Base-by-base conservation (phyloP, 2,797 vertebrate species). In the Schizopygopsis pylzovi region DNA sequence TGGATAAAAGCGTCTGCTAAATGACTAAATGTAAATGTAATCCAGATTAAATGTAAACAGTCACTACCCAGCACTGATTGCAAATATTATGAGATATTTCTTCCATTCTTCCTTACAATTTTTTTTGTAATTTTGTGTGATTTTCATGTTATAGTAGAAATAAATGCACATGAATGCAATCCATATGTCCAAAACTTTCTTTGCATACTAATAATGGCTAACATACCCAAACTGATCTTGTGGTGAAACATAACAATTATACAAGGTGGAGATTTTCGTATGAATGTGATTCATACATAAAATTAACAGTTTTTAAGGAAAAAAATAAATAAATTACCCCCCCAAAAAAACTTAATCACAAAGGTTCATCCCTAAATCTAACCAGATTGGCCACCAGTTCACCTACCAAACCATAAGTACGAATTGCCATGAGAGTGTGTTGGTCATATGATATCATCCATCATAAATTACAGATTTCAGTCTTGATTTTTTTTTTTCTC, bases 401-500 rank as follows among this genome's bases (percentile, higher is more conserved):
- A 15, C n/a, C 71, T 18, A 4, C n/a, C 73, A 54, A 77, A 56
- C 20, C 0, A 0, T 56, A 2, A 6, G 15, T 56, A 15, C 1
- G 6, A 15, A 56, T 56, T 56, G 11, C 49, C 49, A 39, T 4
- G 20, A 13, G 20, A 39, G 20, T 77, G 22, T 59, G 79, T 67
- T 52, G 12, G 39, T 79, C 13, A 65, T 52, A 71, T 86, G 84
- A 72, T 67, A 70, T 43, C 20, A 56, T 52, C 20, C 16, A 25
- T 81, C 65, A 71, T 87, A 47, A 13, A 22, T 78, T 87, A 20
- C 63, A 72, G 18, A 47, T 70, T 47, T 56, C 33, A 67, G 39
- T 85, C 80, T 71, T 70, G 7, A 59, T 81, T 41, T 20, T 90
- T 28, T n/a, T 81, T 81, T 68, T 88, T 90, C 92, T 92, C 61